A percentile compares a stretch with the other conserved stretches of the same genome.
Conservation (phyloP, 2,113 vertebrate genomes). For the Caranx ignobilis region DNA sequence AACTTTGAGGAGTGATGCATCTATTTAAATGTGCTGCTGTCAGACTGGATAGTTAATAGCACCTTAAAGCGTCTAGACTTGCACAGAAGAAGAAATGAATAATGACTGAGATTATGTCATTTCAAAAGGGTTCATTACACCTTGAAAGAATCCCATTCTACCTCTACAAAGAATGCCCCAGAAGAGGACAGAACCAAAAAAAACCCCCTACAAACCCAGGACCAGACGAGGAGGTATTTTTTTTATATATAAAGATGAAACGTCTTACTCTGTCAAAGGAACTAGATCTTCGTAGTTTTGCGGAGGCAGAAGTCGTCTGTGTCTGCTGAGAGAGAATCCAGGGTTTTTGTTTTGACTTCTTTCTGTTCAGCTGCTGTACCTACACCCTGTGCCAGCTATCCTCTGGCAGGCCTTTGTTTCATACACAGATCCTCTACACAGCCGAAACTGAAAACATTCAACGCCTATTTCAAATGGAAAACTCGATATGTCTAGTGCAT, state of each 20-base stretch:
- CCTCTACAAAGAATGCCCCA: conserved; percentile 42
- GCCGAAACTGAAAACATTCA: neutral
- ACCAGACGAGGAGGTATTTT: conserved; percentile 46
- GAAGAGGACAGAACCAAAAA: conserved; percentile 58
- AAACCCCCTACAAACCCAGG: conserved; percentile 34
- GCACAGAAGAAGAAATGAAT: conserved; percentile 56
- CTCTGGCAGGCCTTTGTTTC: neutral
- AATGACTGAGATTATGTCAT: conserved; percentile 60
- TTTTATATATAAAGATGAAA: conserved; percentile 17
- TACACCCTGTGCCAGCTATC: neutral
- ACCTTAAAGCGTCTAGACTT: conserved; percentile 20
- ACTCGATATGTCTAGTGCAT: neutral
- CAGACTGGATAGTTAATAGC: neutral
- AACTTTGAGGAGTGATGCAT: conserved; percentile 8
- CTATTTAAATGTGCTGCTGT: conserved; percentile 3
- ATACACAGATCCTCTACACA: conserved; percentile 1
- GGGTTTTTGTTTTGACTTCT: conserved; percentile 49
- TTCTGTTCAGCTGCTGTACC: neutral
- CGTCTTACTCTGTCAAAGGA: conserved; percentile 83
- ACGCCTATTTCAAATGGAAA: neutral
- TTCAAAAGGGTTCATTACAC: conserved; percentile 37
- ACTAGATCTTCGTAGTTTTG: conserved; percentile 74
- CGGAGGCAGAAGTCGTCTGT: conserved; percentile 51
- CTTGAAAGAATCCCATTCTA: conserved; percentile 54
- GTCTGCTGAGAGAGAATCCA: conserved; percentile 83